A percentile compares a stretch with the other conserved stretches of the same genome.
phyloP scores from a whole-genome alignment of 2,113 vertebrate genomes.

The Cynocephalus volans region DNA sequence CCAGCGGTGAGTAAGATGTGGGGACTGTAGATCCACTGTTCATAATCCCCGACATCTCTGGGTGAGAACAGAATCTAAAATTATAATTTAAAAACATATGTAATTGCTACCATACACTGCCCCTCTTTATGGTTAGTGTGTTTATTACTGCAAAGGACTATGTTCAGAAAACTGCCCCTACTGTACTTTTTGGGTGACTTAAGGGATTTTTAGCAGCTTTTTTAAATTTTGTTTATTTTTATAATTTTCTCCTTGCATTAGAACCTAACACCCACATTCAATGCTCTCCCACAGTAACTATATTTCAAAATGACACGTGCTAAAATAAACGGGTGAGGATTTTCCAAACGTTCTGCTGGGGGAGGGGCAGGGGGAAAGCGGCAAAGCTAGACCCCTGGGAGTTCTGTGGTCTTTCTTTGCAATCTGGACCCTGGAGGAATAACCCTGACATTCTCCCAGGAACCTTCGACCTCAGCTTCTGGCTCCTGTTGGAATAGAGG shows the following conservation, averaged over 20 bases:
- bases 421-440: not conserved
- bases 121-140: not conserved
- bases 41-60: not conserved
- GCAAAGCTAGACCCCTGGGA: not conserved
- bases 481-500: not conserved
- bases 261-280: not conserved
- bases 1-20: not conserved
- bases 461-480: not conserved
- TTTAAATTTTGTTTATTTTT: not conserved
- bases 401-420: not conserved
- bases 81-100: not conserved
- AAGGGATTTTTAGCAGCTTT: not conserved
- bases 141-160: not conserved
- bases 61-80: not conserved
- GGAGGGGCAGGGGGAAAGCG: not conserved
- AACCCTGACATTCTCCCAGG: not conserved
- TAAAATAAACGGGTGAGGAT: not conserved
- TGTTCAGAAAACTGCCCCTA: not conserved
- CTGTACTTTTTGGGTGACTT: not conserved
- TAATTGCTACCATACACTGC: rapidly evolving
- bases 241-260: not conserved
- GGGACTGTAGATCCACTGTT: not conserved
- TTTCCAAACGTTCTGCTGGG: not conserved
- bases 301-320: not conserved
- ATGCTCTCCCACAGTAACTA: not conserved